Evolutionary conservation across 2,888 invertebrate genomes (phyloP), one percentile per base, ranked within the genome.

Genomic region (Neoaliturus tenellus): DNA sequence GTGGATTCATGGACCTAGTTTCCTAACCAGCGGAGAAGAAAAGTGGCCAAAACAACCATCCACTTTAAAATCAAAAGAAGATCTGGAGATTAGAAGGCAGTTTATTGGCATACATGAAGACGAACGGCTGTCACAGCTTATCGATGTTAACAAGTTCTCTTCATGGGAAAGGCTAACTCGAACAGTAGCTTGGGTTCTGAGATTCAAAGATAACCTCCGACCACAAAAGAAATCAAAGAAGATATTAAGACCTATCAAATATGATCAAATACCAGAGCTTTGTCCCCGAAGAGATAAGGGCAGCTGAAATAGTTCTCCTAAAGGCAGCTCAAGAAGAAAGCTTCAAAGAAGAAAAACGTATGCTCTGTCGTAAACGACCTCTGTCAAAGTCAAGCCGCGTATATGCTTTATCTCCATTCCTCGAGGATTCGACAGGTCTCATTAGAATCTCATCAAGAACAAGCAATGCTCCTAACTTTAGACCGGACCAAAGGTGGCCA

Each of bases 101-200:
- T 39, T 20, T 14, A 20, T 41, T 39, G 71, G n/a, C 0, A 39
- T 71, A 10, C 35, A 71, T 20, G 17, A 71, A 39, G 25, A 35
- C 10, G 28, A 14, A 20, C 28, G 31, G 1, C 2, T 8, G n/a
- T 2, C 41, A 8, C 14, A 31, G 6, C 5, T 31, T 6, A 41
- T 39, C n/a, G n/a, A 71, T 39, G 39, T 71, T n/a, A 8, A 41
- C 39, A 35, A 35, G 8, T 71, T 71, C 39, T 71, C 71, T n/a
- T 71, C 71, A 12, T 71, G 71, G 39, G 71, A 71, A 35, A 71
- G 39, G 20, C 4, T 71, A 20, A 71, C 71, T 2, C 3, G 41
- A 28, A 17, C 17, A 3, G 20, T 71, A 20, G 71, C 28, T 14
- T 71, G 71, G 71, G 23, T 71, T 23, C 17, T 5, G 0, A 71